Evolutionary conservation across 2,888 invertebrate genomes (phyloP), one percentile per base, ranked within the genome.

Genomic region (Sericinus montela): DNA sequence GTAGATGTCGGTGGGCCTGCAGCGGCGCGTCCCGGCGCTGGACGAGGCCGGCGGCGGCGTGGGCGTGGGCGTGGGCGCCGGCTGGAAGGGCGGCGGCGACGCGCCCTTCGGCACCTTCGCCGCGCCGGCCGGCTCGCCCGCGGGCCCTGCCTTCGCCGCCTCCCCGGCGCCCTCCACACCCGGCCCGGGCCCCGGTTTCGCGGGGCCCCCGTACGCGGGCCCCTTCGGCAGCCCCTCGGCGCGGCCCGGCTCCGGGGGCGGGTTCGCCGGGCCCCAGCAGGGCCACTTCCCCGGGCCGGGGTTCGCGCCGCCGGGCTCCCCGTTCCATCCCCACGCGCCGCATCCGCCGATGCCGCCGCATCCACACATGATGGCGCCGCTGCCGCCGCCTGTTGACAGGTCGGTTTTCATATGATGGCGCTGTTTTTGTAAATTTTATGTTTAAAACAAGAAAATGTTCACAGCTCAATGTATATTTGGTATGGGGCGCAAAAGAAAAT

Each of bases 321-420:
- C 94, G 55, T 94, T 95, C 53, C 95, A 95, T 59, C 94, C 95
- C 54, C 94, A 93, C 68, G 93, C 95, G 53, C 95, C 96, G 53
- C 96, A 96, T 79, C 96, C 96, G 80, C 95, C 95, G 65, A 95
- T 95, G 69, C 95, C 95, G 57, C 96, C 96, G 48, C 87, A 88
- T 58, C 81, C 86, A 39, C 87, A 87, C 62, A 86, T 87, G 86
- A 86, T 87, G 86, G 79, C 88, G 67, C 82, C 90, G 60, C 67
- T 91, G 72, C 94, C 95, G 55, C 95, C 94, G 66, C 94, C 95
- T 67, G 94, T 95, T 67, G 95, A 95, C 80, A 91, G 95, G 86
- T 93, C 91, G 79, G 95, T 62, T 11, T 7, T n/a, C n/a, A n/a
- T n/a, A n/a, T n/a, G n/a, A n/a, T n/a, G n/a, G n/a, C n/a, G n/a